Evolutionary conservation across 2,113 vertebrate genomes (phyloP), one percentile per base, ranked within the genome.

Genomic region (Carassius carassius): DNA sequence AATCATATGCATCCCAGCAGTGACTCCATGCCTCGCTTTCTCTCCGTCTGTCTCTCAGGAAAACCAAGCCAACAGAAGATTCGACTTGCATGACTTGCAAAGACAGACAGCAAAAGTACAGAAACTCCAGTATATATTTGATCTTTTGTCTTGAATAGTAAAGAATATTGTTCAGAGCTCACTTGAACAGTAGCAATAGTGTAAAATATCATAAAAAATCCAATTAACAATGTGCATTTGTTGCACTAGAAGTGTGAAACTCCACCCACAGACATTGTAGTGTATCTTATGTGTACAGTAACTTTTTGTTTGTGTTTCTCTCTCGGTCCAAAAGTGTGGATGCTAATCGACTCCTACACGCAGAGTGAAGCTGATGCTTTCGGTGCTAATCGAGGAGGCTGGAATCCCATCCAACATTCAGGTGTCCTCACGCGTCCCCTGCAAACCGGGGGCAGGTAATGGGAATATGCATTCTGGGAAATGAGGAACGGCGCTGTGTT

Each of bases 1-100:
- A 89, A 89, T 89, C 84, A 62, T 85, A 86, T 87, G 75, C 87
- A 60, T 62, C 74, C 75, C 80, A 41, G 29, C 58, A 84, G 65
- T 84, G 73, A 81, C 81, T 87, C 62, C 14, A 37, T 49, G 19
- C 72, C 51, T 60, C 54, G 2, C 65, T 78, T 17, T 16, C 54
- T 54, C 65, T 87, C 65, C 73, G 21, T 75, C n/a, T 81, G 29
- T 65, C 37, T 62, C 56, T 73, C 67, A 70, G 67, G 67, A 17
- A 37, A 37, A 19, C 51, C 19, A 67, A 72, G 47, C 47, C 25
- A 65, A 62, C 67, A 74, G 60, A 76, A 60, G 58, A 37, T 35
- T 56, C 58, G 47, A 77, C 74, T 51, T 10, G 47, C 58, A 41
- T 44, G 47, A 54, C 81, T 88, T 35, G 14, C 29, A 17, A 35